phyloP scores from a whole-genome alignment of 1,140 invertebrate genomes.

The Frieseomelitta varia region DNA sequence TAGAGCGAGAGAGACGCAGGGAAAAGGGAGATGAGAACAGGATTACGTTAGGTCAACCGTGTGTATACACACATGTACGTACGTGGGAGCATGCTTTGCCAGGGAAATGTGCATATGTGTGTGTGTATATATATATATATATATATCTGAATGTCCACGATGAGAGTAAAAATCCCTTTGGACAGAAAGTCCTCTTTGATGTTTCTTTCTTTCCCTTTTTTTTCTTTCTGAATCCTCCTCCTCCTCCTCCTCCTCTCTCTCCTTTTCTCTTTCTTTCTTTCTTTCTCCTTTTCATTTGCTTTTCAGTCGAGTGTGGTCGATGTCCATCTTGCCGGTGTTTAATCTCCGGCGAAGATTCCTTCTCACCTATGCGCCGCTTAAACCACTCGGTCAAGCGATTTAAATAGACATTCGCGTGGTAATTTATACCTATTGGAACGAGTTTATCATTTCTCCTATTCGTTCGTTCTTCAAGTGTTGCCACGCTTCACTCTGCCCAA shows the following conservation, averaged over 20 bases:
- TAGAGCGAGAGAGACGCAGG: not conserved
- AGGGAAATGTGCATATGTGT: not conserved
- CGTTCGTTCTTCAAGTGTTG: not conserved
- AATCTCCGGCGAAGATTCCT: slow-evolving; percentile 40
- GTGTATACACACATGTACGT: slow-evolving; percentile 38
- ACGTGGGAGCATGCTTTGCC: not conserved
- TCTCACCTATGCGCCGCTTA: slow-evolving; percentile 10
- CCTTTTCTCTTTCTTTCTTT: not conserved
- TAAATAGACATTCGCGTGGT: slow-evolving; percentile 24
- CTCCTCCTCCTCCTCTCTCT: slow-evolving; percentile 1
- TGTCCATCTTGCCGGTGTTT: slow-evolving; percentile 59
- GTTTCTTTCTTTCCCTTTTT: not conserved
- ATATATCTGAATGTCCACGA: slow-evolving; percentile 40
- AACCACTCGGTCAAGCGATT: slow-evolving; percentile 28
- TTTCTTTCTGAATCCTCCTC: not conserved
- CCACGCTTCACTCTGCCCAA: not conserved
- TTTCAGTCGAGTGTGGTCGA: not conserved
- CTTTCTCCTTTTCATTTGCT: slow-evolving; percentile 3
- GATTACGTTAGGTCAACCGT: slow-evolving; percentile 39
- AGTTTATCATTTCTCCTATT: slow-evolving; percentile 5
- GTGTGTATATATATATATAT: not conserved
- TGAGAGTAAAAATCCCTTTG: slow-evolving; percentile 34
- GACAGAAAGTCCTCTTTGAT: slow-evolving; percentile 4
- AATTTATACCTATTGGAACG: not conserved
- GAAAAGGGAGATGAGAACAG: slow-evolving; percentile 30